Percentiles rank a stretch among this genome's conserved stretches.
These are phyloP conservation scores for Papilio polytes DNA, from an alignment of 1,140 invertebrate genomes.

Conservation along the genomic window DNA sequence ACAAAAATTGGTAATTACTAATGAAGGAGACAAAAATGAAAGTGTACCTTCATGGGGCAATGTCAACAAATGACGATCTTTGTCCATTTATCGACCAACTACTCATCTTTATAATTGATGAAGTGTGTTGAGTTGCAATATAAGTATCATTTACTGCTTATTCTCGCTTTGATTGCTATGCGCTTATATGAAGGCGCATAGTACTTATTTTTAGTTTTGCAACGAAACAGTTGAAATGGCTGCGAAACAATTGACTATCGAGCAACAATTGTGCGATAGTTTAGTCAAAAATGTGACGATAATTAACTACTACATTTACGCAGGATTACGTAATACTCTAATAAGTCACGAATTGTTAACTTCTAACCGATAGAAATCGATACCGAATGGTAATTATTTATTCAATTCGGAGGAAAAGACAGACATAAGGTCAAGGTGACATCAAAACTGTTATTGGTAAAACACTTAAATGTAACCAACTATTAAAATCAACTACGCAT, in stretches of 20 bases:
- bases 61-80: not conserved
- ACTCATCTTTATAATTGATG: no score
- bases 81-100: not conserved
- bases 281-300: no score
- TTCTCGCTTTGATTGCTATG: no score
- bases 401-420: constrained; percentile 51
- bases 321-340: not conserved
- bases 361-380: constrained; percentile 48
- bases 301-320: not conserved
- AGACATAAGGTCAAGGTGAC: constrained; percentile 50
- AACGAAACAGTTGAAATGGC: no score
- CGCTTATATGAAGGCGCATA: no score
- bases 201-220: no score
- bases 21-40: not conserved
- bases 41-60: not conserved
- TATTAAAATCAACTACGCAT: constrained; percentile 9
- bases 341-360: not conserved
- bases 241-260: no score
- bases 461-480: constrained; percentile 5
- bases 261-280: no score
- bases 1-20: no score
- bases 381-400: constrained; percentile 55
- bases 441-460: constrained; percentile 38
- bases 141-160: not conserved
- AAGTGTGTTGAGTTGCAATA: no score